Conservation (phyloP, 2,797 vertebrate genomes). For the Podarcis siculus region DNA sequence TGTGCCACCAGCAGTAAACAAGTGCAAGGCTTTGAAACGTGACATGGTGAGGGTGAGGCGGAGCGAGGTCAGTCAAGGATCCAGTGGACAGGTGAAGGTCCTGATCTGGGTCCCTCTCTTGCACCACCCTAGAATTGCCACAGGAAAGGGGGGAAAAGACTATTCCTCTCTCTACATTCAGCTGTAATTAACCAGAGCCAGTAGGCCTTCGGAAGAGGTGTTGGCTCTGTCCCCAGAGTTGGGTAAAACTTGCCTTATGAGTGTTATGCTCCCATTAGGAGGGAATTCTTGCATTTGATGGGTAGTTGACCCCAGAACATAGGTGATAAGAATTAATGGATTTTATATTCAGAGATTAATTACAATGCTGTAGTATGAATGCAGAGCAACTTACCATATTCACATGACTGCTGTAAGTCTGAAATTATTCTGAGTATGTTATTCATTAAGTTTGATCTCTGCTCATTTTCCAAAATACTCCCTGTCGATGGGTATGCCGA, state of each 20-base stretch:
- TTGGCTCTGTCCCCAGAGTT: too few species aligned
- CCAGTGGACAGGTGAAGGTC: too few species aligned
- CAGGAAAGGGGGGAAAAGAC: too few species aligned
- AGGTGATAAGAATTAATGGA: neutral
- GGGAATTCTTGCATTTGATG: neutral
- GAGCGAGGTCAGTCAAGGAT: too few species aligned
- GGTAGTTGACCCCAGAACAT: neutral
- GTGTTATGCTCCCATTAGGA: neutral
- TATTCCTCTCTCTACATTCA: too few species aligned
- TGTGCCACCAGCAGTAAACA: too few species aligned
- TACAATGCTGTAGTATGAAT: neutral
- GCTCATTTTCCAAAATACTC: constrained; percentile 97
- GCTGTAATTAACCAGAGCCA: too few species aligned
- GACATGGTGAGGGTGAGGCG: too few species aligned
- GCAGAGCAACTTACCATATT: constrained; percentile 86
- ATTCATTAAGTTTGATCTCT: constrained; percentile 98
- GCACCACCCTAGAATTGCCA: too few species aligned
- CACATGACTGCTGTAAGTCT: constrained; percentile 96
- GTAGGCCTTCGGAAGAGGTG: too few species aligned
- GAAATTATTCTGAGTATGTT: constrained; percentile 98
- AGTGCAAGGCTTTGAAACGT: too few species aligned
- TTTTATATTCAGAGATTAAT: constrained; percentile 1
- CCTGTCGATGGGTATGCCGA: constrained; percentile 97
- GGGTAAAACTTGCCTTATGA: neutral
- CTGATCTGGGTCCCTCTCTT: too few species aligned